These are phyloP conservation scores for Pristionchus fissidentatus DNA, from an alignment of 2,888 invertebrate genomes.

Conservation along the genomic window DNA sequence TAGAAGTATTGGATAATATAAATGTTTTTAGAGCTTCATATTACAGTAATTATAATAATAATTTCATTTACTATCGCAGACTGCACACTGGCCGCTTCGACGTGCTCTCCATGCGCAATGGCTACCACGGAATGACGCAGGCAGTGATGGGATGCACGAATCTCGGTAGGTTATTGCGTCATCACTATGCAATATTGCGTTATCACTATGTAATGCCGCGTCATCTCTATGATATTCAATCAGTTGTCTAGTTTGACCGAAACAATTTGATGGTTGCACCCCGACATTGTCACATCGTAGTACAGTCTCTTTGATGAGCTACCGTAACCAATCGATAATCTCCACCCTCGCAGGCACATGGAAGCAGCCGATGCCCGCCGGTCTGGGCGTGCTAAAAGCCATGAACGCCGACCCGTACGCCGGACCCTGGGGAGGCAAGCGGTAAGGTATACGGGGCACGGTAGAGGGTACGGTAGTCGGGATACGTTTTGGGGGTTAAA, in stretches of 20 bases:
- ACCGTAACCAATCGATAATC: not conserved
- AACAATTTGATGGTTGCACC: not conserved
- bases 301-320: not conserved
- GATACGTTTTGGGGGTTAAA: not conserved
- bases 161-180: slow-evolving; percentile 78
- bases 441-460: not conserved
- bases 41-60: too few species aligned
- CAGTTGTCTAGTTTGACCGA: too few species aligned
- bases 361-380: slow-evolving; percentile 80
- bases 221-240: too few species aligned
- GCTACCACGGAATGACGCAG: slow-evolving; percentile 92
- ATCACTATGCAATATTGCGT: not conserved
- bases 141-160: slow-evolving; percentile 88
- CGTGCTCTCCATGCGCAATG: slow-evolving; percentile 87
- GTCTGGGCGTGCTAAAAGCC: slow-evolving; percentile 79
- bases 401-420: slow-evolving; percentile 92
- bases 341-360: slow-evolving; percentile 79
- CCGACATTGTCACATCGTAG: not conserved
- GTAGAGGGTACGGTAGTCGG: not conserved
- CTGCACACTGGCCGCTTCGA: slow-evolving; percentile 86
- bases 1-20: too few species aligned
- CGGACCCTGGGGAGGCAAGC: slow-evolving; percentile 87
- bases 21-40: too few species aligned
- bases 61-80: not conserved
- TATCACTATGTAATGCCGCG: not conserved